Percentiles rank a stretch among this genome's conserved stretches.
Conservation (phyloP, 2,797 vertebrate genomes). For the Anisognathus igniventris region DNA sequence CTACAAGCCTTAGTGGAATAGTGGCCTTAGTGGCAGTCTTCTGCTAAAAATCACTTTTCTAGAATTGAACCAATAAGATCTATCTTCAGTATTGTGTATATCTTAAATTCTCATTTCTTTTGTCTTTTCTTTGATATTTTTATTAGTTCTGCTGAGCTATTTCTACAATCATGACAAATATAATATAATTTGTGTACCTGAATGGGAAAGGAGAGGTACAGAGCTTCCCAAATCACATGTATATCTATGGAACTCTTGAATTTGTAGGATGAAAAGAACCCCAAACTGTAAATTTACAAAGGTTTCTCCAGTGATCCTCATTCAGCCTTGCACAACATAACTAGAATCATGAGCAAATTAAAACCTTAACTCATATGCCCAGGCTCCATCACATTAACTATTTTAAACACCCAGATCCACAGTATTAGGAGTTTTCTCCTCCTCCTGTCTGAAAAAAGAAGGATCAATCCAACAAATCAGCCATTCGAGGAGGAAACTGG, state of each 20-base stretch:
- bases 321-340: neutral
- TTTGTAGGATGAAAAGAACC: neutral
- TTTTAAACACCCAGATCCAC: neutral
- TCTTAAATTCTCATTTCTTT: neutral
- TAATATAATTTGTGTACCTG: neutral
- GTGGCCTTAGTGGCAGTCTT: neutral
- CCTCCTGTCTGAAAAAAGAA: neutral
- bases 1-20: neutral
- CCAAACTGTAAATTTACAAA: neutral
- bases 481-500: neutral
- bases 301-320: neutral
- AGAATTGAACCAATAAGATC: neutral
- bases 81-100: neutral
- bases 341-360: neutral
- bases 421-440: neutral
- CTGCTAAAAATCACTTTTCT: neutral
- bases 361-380: neutral
- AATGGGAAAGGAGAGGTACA: neutral
- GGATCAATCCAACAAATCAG: neutral
- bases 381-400: neutral
- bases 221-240: neutral
- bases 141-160: neutral
- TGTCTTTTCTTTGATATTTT: neutral
- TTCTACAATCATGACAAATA: neutral
- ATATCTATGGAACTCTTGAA: neutral